phyloP scores from a whole-genome alignment of 2,888 invertebrate genomes.

The Xestoiulus laeticollis region DNA sequence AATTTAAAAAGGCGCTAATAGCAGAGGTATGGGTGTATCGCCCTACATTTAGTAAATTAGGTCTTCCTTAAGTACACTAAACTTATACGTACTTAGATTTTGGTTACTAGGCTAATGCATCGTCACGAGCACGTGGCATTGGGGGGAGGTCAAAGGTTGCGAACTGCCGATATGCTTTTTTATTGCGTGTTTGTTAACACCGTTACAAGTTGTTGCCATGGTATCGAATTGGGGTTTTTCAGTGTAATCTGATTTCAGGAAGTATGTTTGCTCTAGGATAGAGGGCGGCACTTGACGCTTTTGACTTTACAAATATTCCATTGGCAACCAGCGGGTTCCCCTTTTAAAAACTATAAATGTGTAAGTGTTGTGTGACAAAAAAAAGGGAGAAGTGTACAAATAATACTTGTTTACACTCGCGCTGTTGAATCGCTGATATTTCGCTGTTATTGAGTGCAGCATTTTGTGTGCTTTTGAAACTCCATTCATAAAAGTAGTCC shows the following conservation, averaged over 20 bases:
- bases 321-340: background rate
- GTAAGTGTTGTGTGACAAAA: slow-evolving; percentile 1
- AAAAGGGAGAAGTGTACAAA: slow-evolving; percentile 13
- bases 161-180: background rate
- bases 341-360: background rate
- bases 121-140: background rate
- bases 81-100: background rate
- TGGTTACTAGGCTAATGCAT: background rate
- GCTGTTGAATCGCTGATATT: background rate
- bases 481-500: slow-evolving; percentile 23
- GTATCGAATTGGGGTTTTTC: background rate
- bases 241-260: background rate
- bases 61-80: background rate
- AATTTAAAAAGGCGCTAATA: too few species aligned
- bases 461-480: background rate
- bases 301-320: background rate
- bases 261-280: background rate
- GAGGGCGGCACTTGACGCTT: slow-evolving; percentile 22
- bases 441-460: background rate
- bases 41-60: background rate
- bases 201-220: background rate
- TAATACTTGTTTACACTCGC: background rate
- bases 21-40: too few species aligned
- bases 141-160: background rate
- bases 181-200: background rate